These are phyloP conservation scores for Nycticebus coucang DNA, from an alignment of 2,113 vertebrate species.

Conservation along the genomic window DNA sequence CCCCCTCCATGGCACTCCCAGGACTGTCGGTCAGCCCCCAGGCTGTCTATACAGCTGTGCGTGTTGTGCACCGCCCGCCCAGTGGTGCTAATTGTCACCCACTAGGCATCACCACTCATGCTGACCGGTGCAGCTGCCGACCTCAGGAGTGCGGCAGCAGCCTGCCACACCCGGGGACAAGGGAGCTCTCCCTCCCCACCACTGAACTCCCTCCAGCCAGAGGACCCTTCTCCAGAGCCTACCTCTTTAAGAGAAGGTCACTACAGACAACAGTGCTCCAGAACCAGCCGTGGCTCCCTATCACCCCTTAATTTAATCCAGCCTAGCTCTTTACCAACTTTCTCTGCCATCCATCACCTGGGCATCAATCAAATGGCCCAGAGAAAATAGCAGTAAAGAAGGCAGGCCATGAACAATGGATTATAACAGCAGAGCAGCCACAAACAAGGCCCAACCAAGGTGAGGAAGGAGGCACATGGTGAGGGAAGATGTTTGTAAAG, in stretches of 20 bases:
- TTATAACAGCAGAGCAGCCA: too few species aligned
- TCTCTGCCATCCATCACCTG: neutral
- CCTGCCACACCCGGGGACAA: accelerated
- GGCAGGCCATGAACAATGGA: neutral
- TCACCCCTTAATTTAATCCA: neutral
- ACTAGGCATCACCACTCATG: accelerated
- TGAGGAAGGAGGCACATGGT: accelerated
- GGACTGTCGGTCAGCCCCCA: neutral
- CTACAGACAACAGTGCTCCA: neutral
- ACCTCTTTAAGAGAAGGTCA: neutral
- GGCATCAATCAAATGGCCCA: neutral
- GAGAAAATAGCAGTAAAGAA: neutral
- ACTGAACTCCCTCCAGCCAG: neutral
- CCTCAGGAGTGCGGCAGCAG: neutral
- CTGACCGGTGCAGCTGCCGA: neutral
- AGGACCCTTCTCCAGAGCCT: neutral
- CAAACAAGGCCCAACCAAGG: neutral
- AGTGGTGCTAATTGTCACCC: neutral
- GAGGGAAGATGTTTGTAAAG: neutral
- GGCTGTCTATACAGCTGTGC: accelerated
- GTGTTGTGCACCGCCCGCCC: accelerated
- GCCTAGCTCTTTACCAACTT: neutral
- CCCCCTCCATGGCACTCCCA: neutral
- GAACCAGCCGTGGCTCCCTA: neutral
- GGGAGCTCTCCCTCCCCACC: neutral